A percentile compares a stretch with the other conserved stretches of the same genome.
phyloP scores from a whole-genome alignment of 2,113 vertebrate genomes.

The Nestor notabilis region DNA sequence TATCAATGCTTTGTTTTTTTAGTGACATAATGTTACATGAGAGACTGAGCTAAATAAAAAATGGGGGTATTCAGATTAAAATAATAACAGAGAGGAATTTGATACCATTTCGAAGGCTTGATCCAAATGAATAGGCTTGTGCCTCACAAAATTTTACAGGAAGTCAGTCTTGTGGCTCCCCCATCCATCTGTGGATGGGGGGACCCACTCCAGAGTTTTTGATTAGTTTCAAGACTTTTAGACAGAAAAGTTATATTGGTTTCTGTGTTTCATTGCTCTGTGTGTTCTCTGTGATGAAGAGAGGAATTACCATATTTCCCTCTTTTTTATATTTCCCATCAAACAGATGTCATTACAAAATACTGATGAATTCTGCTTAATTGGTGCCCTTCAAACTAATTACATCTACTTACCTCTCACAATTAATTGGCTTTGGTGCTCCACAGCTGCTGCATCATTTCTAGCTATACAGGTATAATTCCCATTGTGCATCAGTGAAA shows the following conservation, averaged over 20 bases:
- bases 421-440: conserved; percentile 96
- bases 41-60: background rate
- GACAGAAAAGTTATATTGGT: background rate
- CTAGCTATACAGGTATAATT: conserved; percentile 99
- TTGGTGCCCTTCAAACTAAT: background rate
- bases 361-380: background rate
- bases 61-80: background rate
- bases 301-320: background rate
- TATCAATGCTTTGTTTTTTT: background rate
- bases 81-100: background rate
- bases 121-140: background rate
- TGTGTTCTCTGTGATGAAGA: background rate
- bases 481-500: conserved; percentile 95
- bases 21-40: background rate
- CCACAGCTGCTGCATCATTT: conserved; percentile 93
- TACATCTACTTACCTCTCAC: conserved; percentile 86
- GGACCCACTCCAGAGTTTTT: background rate
- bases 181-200: background rate
- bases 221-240: background rate
- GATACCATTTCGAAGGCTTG: background rate
- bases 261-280: background rate
- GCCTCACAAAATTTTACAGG: background rate
- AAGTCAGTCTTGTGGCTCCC: background rate
- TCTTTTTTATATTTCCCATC: background rate
- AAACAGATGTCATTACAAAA: background rate